Conservation (phyloP, 2,888 invertebrate genomes). For the Dusona sp. region DNA sequence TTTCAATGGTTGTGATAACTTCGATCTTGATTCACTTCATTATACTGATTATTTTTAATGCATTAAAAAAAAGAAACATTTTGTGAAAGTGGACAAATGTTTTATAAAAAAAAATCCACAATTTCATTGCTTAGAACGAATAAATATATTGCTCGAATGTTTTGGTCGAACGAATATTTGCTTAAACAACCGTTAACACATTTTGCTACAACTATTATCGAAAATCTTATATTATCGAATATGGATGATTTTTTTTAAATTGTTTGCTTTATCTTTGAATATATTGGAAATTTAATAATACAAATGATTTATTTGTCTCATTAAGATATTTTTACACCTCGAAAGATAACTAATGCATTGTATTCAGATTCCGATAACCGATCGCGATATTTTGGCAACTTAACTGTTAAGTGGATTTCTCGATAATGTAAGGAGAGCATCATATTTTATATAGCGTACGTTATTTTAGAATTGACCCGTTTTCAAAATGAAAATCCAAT, state of each 20-base stretch:
- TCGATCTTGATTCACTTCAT: not conserved
- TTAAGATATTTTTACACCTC: not conserved
- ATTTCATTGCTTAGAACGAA: too few relatives aligned
- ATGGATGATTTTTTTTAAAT: not conserved
- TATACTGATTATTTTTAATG: not conserved
- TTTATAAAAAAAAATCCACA: too few relatives aligned
- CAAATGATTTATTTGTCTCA: not conserved
- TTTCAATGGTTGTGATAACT: not conserved
- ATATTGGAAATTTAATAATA: too few relatives aligned
- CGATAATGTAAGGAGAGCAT: not conserved
- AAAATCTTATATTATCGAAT: not conserved
- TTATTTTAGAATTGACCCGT: not conserved
- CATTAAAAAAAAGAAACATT: not conserved
- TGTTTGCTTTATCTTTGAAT: not conserved
- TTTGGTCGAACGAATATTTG: too few relatives aligned
- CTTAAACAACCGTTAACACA: too few relatives aligned
- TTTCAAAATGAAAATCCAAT: not conserved
- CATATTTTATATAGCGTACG: not conserved
- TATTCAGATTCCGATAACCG: not conserved
- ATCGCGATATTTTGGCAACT: not conserved
- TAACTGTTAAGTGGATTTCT: not conserved
- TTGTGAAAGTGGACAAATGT: too few relatives aligned
- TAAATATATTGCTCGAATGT: too few relatives aligned
- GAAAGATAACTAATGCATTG: not conserved
- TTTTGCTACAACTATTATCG: not conserved